Evolutionary conservation across 2,888 invertebrate species (phyloP), one percentile per base, ranked within the genome.

Genomic region (Cartodere bifasciata): DNA sequence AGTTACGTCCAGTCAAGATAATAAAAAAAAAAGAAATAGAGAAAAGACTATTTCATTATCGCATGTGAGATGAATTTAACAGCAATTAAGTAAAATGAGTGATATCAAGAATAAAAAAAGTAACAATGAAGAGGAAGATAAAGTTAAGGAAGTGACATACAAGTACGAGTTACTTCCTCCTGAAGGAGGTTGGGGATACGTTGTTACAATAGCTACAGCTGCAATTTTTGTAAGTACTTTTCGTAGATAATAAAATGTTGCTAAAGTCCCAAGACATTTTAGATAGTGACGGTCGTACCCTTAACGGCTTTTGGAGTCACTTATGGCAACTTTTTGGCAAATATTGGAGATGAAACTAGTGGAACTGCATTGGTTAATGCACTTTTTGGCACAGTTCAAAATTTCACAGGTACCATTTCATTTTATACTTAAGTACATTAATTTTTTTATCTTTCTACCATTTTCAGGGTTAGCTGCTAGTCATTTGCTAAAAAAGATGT

Each of bases 111-210:
- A n/a, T n/a, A n/a, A n/a, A n/a, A 17, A 17, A 17, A 17, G 24
- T 23, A 23, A 11, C 11, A 23, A 6, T 10, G 6, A 23, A 9
- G 10, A 10, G 6, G 11, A 23, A n/a, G 6, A 6, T n/a, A 11
- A 23, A 23, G n/a, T n/a, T 6, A 23, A 23, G 13, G 21, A 25
- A 35, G n/a, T 20, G 9, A 9, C 7, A 20, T 7, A 20, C 7
- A 35, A 39, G 16, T 48, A 47, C 30, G 43, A 50, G 39, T 33
- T 49, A n/a, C 30, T 45, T 21, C 40, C 49, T 20, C 53, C 55
- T 1, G 55, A 55, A 32, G 84, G 85, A 3, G 84, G 84, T 1
- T 86, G 82, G 81, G 85, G 84, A 0, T 82, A 81, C 55, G 58
- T 81, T 29, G 70, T 85, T 9, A 75, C 79, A 17, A 47, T 81